Evolutionary conservation across 1,140 invertebrate genomes (phyloP), one percentile per base, ranked within the genome.

Genomic region (Calephelis nemesis): DNA sequence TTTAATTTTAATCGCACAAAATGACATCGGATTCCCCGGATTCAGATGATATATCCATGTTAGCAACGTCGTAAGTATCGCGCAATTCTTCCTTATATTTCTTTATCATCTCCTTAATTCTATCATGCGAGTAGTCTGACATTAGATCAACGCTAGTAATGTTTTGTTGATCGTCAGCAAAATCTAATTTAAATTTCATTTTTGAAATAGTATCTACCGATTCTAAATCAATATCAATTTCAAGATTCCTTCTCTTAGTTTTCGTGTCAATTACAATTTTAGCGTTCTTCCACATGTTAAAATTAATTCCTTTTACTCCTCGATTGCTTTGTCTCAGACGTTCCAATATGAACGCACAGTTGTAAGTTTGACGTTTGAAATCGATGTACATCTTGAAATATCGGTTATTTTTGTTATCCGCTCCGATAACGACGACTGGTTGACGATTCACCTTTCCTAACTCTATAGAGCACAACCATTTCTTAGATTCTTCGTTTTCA

Each of bases 181-280:
- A 91, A 66, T 88, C 84, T 42, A 91, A 72, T 19, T 75, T 66
- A 67, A 76, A 89, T 1, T 76, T 73, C 68, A 83, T 72, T 9
- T 78, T 78, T 0, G 64, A 62, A 11, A 91, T 65, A 2, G 81
- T 80, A 10, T 87, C 84, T 5, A 85, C 73, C 0, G 89, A 90
- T 39, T 87, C 84, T 4, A 89, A 49, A 64, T 91, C 89, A 47
- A 91, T 79, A 5, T 89, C 79, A 5, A 89, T 62, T 10, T 82
- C 76, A 10, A 83, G 50, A 6, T 15, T 60, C 8, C 15, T 15
- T 7, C 68, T 72, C 1, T 52, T 68, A 11, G 47, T n/a, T 12
- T 67, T 69, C 7, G 2, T 19, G 11, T 68, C 30, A 7, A 10
- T 63, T 6, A 15, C 8, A n/a, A 82, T 8, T 49, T 71, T 72